Conservation (phyloP, 2,888 invertebrate genomes). For the Choreutis nemorana region DNA sequence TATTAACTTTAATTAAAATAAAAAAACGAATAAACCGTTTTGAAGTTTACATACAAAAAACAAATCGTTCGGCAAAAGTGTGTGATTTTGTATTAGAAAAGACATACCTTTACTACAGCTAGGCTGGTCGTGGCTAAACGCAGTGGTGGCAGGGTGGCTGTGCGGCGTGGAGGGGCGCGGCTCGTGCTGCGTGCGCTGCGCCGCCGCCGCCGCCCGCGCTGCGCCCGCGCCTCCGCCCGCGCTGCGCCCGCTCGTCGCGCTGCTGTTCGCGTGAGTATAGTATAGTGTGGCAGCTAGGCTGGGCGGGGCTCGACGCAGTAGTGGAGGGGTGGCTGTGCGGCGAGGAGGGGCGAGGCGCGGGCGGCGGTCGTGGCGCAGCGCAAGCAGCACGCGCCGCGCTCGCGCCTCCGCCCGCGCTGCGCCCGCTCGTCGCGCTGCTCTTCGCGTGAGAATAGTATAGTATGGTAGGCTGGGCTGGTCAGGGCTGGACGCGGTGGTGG, state of each 20-base stretch:
- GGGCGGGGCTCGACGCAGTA: conserved; percentile 33
- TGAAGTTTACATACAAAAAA: too few relatives aligned
- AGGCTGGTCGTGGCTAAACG: conserved; percentile 31
- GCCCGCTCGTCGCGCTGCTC: conserved; percentile 32
- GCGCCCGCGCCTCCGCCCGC: conserved; percentile 23
- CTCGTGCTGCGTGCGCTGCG: conserved; percentile 36
- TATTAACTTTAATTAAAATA: too few relatives aligned
- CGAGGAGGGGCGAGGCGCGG: conserved; percentile 37
- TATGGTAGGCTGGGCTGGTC: too few relatives aligned
- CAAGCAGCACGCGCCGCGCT: conserved; percentile 35
- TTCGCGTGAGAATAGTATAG: conserved; percentile 43
- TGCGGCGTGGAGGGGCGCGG: conserved; percentile 49
- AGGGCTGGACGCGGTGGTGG: conserved; percentile 32
- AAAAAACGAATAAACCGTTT: too few relatives aligned
- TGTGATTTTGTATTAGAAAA: too few relatives aligned
- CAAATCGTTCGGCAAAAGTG: too few relatives aligned
- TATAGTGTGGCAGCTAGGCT: too few relatives aligned
- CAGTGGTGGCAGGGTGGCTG: conserved; percentile 45
- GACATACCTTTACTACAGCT: too few relatives aligned
- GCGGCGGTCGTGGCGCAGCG: conserved; percentile 22
- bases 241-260: conserved; percentile 27
- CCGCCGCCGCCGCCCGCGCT: conserved; percentile 22
- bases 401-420: conserved; percentile 18
- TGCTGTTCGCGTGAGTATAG: conserved; percentile 35
- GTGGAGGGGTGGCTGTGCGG: conserved; percentile 56